These are phyloP conservation scores for Drosophila limbata DNA, from an alignment of 2,888 invertebrate species.

Conservation along the genomic window DNA sequence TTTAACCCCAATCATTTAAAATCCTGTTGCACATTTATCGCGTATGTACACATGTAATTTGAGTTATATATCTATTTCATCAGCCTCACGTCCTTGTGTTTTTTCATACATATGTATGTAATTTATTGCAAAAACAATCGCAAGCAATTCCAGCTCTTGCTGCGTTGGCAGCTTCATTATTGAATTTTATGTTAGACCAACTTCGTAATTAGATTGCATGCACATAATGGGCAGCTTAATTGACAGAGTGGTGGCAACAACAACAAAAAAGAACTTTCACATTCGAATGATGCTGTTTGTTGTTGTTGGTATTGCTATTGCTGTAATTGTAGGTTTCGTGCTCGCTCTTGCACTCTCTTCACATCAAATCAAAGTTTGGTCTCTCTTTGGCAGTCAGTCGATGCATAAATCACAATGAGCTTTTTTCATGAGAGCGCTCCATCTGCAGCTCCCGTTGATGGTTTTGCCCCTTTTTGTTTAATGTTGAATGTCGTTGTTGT, in stretches of 20 bases:
- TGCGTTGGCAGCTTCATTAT: conserved; percentile 34
- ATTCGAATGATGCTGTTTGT: conserved; percentile 34
- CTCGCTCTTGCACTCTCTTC: conserved; percentile 10
- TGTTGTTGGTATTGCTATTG: conserved; percentile 17
- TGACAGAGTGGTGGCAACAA: conserved; percentile 21
- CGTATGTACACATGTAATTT: conserved; percentile 29
- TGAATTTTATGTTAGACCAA: conserved; percentile 35
- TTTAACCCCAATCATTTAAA: conserved; percentile 4
- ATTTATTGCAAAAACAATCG: conserved; percentile 1
- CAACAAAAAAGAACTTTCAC: conserved; percentile 63
- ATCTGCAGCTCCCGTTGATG: conserved; percentile 11
- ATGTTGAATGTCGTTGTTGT: conserved; percentile 30
- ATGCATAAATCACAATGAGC: conserved; percentile 20
- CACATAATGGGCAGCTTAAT: conserved; percentile 36
- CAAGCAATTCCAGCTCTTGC: conserved; percentile 19
- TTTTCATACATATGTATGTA: background rate
- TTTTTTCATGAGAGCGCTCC: background rate
- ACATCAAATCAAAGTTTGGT: conserved; percentile 23
- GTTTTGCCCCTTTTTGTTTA: conserved; percentile 33
- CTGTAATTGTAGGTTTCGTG: conserved; percentile 6
- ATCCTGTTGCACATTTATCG: conserved; percentile 37
- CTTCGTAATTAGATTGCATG: conserved; percentile 55
- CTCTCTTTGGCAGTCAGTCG: conserved; percentile 29
- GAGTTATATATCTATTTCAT: conserved; percentile 53
- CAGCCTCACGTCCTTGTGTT: conserved; percentile 26